phyloP scores from a whole-genome alignment of 2,113 vertebrate species.

The Ovis canadensis region DNA sequence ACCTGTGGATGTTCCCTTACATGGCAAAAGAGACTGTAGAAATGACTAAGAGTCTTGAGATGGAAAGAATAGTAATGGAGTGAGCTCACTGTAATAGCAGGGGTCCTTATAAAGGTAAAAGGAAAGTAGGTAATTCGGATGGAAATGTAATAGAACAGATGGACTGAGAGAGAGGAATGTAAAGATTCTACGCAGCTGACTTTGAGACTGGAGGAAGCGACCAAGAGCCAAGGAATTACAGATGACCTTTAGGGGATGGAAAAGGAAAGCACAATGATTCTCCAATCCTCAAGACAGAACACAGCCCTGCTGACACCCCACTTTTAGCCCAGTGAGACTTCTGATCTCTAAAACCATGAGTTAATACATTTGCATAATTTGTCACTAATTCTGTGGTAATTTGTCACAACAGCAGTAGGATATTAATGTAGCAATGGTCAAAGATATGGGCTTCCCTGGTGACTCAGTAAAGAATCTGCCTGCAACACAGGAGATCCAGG shows the following conservation, averaged over 20 bases:
- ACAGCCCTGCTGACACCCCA: rapidly evolving
- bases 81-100: background rate
- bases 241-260: background rate
- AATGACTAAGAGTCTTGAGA: background rate
- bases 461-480: background rate
- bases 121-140: background rate
- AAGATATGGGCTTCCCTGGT: background rate
- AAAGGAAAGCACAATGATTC: background rate
- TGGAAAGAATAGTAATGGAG: background rate
- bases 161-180: background rate
- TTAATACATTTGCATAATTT: background rate
- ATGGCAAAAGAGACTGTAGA: background rate
- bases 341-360: background rate
- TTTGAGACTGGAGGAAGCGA: background rate
- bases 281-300: background rate
- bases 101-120: background rate
- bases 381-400: background rate
- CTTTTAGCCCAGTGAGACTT: background rate
- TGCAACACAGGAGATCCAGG: background rate
- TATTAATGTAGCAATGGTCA: background rate
- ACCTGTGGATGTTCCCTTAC: background rate
- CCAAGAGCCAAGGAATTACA: background rate
- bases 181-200: background rate
- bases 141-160: background rate
- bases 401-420: background rate